Evolutionary conservation across 2,113 vertebrate species (phyloP).

Genomic region (Poeciliopsis retropinna): DNA sequence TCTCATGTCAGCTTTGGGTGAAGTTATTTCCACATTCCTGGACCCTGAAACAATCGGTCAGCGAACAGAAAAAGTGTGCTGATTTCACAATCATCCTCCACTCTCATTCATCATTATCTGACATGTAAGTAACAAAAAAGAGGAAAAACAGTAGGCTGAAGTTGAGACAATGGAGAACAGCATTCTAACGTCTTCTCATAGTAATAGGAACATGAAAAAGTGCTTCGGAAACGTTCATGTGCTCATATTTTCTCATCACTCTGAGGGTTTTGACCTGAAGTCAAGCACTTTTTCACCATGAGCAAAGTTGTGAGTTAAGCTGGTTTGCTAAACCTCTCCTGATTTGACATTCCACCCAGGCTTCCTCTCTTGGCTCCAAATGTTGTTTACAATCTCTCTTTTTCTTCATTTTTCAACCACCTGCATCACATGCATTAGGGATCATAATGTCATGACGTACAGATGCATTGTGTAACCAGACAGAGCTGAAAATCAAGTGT

Average conservation of each 20-base stretch:
- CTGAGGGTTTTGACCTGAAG: neutral
- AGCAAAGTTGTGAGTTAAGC: neutral
- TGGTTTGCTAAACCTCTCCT: neutral
- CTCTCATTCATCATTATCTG: neutral
- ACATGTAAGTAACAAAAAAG: neutral
- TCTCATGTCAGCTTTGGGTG: slow-evolving; percentile 23
- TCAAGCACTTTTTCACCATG: neutral
- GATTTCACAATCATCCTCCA: neutral
- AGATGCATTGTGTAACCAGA: neutral
- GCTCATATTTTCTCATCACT: neutral
- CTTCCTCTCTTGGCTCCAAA: neutral
- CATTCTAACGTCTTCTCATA: neutral
- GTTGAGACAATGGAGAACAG: neutral
- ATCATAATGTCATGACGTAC: neutral
- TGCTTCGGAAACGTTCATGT: too few species aligned
- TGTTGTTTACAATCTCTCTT: neutral
- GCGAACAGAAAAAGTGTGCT: neutral
- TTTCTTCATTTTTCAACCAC: neutral
- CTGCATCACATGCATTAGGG: slow-evolving; percentile 9
- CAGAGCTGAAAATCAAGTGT: neutral
- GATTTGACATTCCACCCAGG: slow-evolving; percentile 15
- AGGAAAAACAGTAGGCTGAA: neutral
- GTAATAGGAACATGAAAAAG: neutral
- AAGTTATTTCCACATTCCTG: slow-evolving; percentile 60
- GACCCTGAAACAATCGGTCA: slow-evolving; percentile 23